These are phyloP conservation scores for Lordiphosa collinella DNA, from an alignment of 1,140 invertebrate genomes.

Conservation along the genomic window DNA sequence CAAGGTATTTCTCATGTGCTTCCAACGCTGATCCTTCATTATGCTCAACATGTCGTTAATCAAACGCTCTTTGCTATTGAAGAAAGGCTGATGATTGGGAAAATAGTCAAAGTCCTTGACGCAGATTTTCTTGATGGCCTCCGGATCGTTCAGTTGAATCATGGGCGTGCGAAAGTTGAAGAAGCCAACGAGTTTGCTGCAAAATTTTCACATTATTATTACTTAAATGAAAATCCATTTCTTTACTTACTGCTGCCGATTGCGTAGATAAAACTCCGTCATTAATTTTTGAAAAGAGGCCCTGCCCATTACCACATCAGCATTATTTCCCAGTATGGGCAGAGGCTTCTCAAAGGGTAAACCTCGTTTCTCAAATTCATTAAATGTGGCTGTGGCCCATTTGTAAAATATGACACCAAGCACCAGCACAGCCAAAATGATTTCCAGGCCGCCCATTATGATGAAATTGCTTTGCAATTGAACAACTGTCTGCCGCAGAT, in stretches of 20 bases:
- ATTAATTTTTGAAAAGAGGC: constrained; percentile 43
- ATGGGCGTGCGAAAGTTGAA: constrained; percentile 81
- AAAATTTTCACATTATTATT: background rate
- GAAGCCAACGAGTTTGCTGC: constrained; percentile 80
- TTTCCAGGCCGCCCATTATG: constrained; percentile 22
- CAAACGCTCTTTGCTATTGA: constrained; percentile 81
- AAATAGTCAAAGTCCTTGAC: constrained; percentile 86
- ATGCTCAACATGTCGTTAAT: constrained; percentile 81
- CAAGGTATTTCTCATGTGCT: constrained; percentile 81
- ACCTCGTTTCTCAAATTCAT: constrained; percentile 70
- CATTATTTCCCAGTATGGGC: constrained; percentile 73
- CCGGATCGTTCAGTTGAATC: constrained; percentile 82
- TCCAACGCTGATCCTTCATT: constrained; percentile 82
- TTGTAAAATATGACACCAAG: constrained; percentile 35
- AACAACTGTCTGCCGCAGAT: too few relatives aligned
- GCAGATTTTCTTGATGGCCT: constrained; percentile 82
- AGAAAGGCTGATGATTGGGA: constrained; percentile 81
- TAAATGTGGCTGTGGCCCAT: constrained; percentile 45
- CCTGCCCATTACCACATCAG: constrained; percentile 41
- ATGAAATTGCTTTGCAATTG: too few relatives aligned
- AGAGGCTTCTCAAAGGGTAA: constrained; percentile 70
- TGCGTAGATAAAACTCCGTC: constrained; percentile 50
- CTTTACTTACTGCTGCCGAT: constrained; percentile 49
- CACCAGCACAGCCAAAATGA: constrained; percentile 22
- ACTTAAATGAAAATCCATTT: background rate